Evolutionary conservation across 2,888 invertebrate genomes (phyloP).

Genomic region (Octodonta nipae): DNA sequence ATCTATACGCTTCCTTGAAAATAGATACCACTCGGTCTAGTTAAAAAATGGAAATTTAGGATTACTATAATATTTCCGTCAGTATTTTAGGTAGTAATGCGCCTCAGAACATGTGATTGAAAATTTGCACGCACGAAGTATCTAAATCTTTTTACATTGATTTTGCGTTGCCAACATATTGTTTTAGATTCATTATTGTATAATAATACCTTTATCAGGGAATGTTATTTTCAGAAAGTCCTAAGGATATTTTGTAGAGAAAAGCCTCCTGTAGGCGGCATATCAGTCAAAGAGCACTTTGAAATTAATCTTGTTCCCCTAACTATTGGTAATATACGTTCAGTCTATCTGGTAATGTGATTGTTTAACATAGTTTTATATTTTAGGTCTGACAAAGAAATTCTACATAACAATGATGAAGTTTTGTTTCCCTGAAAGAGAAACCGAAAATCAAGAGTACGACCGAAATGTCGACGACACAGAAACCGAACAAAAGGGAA

Average conservation of each 20-base stretch:
- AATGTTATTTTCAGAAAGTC: constrained; percentile 50
- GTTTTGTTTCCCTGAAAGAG: constrained; percentile 93
- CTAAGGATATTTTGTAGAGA: constrained; percentile 90
- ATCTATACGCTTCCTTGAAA: too few species aligned
- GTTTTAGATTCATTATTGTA: too few species aligned
- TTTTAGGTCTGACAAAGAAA: constrained; percentile 72
- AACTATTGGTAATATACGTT: constrained; percentile 53
- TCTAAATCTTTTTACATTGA: too few species aligned
- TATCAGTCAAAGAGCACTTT: constrained; percentile 96
- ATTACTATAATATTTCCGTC: too few species aligned
- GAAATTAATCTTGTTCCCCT: constrained; percentile 95
- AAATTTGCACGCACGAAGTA: too few species aligned
- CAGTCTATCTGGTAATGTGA: not conserved
- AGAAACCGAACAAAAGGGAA: constrained; percentile 33
- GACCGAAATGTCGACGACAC: constrained; percentile 45
- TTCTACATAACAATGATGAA: constrained; percentile 94
- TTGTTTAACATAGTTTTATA: too few species aligned
- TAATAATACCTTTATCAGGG: not conserved
- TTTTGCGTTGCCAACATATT: too few species aligned
- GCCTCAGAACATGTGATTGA: too few species aligned
- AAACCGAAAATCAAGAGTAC: constrained; percentile 68
- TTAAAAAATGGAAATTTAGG: too few species aligned
- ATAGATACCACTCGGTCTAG: too few species aligned
- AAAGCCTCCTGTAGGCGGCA: constrained; percentile 94
- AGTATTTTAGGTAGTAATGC: too few species aligned